Evolutionary conservation across 2,113 vertebrate species (phyloP).

Genomic region (Buteo buteo): DNA sequence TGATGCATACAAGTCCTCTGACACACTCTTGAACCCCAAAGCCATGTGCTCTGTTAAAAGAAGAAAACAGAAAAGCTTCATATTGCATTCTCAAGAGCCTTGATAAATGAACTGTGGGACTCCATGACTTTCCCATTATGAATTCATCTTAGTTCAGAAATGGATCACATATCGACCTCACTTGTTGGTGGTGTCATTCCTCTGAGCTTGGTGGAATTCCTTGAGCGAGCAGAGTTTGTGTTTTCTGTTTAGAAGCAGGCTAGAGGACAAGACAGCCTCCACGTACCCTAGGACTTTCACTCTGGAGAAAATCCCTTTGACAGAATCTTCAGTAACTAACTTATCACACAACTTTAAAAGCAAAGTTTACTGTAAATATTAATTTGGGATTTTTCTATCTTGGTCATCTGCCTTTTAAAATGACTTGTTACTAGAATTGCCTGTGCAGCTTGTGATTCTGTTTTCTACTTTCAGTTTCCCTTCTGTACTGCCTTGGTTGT

Average conservation of each 20-base stretch:
- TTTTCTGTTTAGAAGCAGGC: not conserved
- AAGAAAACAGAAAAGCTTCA: not conserved
- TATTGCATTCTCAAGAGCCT: not conserved
- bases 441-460: slow-evolving; percentile 5
- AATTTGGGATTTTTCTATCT: slow-evolving; percentile 46
- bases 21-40: not conserved
- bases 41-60: not conserved
- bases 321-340: slow-evolving; percentile 37
- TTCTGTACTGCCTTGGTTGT: not conserved
- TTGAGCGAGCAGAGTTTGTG: not conserved
- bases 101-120: not conserved
- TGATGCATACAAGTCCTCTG: not conserved
- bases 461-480: slow-evolving; percentile 56
- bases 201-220: not conserved
- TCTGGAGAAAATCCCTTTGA: slow-evolving; percentile 56
- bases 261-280: not conserved
- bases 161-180: not conserved
- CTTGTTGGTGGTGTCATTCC: not conserved
- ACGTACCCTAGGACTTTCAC: not conserved
- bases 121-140: not conserved
- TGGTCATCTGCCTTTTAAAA: slow-evolving; percentile 29
- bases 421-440: slow-evolving; percentile 55
- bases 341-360: slow-evolving; percentile 9
- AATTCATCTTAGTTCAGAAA: not conserved
- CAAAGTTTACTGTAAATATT: slow-evolving; percentile 56